Base-by-base conservation (phyloP, 2,797 vertebrate species). In the Rachycentron canadum region DNA sequence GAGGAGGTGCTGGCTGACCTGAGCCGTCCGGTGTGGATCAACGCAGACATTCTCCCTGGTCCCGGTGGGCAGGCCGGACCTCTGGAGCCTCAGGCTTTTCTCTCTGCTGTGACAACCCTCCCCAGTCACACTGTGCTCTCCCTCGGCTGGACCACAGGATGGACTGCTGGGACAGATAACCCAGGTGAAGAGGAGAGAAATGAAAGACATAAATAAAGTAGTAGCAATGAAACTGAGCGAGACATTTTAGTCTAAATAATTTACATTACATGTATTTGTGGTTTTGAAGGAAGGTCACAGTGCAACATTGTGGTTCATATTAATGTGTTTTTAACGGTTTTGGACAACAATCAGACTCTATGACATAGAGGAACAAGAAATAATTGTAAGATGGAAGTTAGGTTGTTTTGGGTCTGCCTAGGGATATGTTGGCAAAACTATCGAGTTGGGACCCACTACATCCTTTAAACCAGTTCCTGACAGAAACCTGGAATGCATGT, bases 61-160 rank as follows among this genome's bases (percentile, higher is more conserved):
- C 97, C 97, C 4, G 95, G 95, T 2, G 97, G 96, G n/a, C 85
- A 1, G 55, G 81, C 67, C 9, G 69, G 32, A 3, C 93, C 93
- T 4, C 82, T 97, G 74, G 93, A 96, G 4, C 88, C 94, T 16
- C 66, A 88, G 45, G 77, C 68, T 4, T 93, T 90, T 87, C 88
- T 86, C 77, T 89, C 79, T 89, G 93, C 94, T 67, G 88, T 96
- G 34, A 89, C 84, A 2, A 78, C 67, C 4, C 93, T 93, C 56
- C 95, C 95, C 47, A 72, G 92, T 34, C 69, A 93, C 5, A 91
- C 92, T 1, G 96, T 96, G 2, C 92, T 99, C 1, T 99, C 97
- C 0, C 91, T 98, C 60, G 97, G 97, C 2, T 98, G 97, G 97
- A 97, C 96, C 2, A 97, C 97, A 61, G 95, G 92, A 9, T 97